These are phyloP conservation scores for Danaus chrysippus DNA, from an alignment of 2,888 invertebrate genomes.

Conservation along the genomic window DNA sequence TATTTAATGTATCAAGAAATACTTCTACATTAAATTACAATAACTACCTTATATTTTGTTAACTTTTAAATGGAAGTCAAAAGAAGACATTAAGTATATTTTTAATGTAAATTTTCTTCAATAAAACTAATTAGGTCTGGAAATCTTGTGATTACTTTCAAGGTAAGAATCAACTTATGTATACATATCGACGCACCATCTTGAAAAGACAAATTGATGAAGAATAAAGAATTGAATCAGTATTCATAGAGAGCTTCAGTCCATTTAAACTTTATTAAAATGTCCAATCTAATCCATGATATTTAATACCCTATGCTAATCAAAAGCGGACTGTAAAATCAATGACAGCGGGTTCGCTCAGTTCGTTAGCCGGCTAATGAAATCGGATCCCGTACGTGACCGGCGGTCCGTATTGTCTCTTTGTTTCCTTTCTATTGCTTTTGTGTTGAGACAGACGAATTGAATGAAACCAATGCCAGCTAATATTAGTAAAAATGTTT, in stretches of 20 bases:
- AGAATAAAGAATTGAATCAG: slow-evolving; percentile 31
- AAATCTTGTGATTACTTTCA: too few species aligned
- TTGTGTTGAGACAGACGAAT: slow-evolving; percentile 12
- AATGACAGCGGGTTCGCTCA: slow-evolving; percentile 33
- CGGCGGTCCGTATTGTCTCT: slow-evolving; percentile 27
- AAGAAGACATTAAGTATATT: too few species aligned
- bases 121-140: too few species aligned
- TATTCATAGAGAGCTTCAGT: slow-evolving; percentile 25
- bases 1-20: too few species aligned
- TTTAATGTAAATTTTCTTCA: too few species aligned
- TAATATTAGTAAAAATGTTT: slow-evolving; percentile 8
- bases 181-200: too few species aligned
- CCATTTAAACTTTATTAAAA: slow-evolving; percentile 38
- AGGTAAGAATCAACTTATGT: too few species aligned
- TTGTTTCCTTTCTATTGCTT: slow-evolving; percentile 31
- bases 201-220: too few species aligned
- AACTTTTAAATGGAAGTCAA: too few species aligned
- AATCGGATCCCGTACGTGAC: slow-evolving; percentile 19
- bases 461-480: slow-evolving; percentile 6
- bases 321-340: slow-evolving; percentile 31
- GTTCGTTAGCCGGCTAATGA: slow-evolving; percentile 51
- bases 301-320: slow-evolving; percentile 31
- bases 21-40: too few species aligned
- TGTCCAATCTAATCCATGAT: slow-evolving; percentile 44
- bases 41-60: too few species aligned